Evolutionary conservation across 2,113 vertebrate species (phyloP), one percentile per base, ranked within the genome.

Genomic region (Eolophus roseicapilla): DNA sequence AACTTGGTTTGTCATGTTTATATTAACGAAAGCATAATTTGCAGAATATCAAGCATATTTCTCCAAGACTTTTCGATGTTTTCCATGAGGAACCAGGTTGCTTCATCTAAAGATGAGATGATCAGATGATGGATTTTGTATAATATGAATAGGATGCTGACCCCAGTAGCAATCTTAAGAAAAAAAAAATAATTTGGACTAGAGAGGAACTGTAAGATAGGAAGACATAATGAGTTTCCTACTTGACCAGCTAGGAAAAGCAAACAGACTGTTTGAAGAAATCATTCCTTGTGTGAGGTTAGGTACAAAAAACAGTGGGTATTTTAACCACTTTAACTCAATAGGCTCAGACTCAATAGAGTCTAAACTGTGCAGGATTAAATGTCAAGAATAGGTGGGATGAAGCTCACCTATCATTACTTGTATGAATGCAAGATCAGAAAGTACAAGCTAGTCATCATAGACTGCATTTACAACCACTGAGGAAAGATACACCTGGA

Each of bases 331-430:
- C 17, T 65, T 65, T 19, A 64, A 52, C 14, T 39, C 19, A 16
- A 10, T 39, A 20, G 43, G 44, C 19, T n/a, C 55, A 59, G 33
- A n/a, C 20, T n/a, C 33, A 59, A n/a, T 59, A n/a, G 33, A 59
- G 20, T n/a, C 8, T n/a, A 33, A 59, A 50, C 21, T 50, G 8
- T 10, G 18, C 6, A 39, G 27, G 18, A 65, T 28, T 46, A 13
- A 14, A 7, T 17, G 16, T 9, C 8, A 69, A 37, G 49, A 50
- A 27, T 6, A 57, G 17, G 27, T 39, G 31, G 28, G 71, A 19
- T 37, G 37, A 33, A 63, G 9, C 24, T 63, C 4, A 1, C 2
- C 9, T 19, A 1, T 10, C 6, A 35, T 63, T 11, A 44, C 7
- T 2, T 57, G 5, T 9, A 4, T 13, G 46, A 49, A 57, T 57